A percentile compares a stretch with the other conserved stretches of the same genome.
phyloP scores from a whole-genome alignment of 1,140 invertebrate genomes.

The Drosophila lowei region DNA sequence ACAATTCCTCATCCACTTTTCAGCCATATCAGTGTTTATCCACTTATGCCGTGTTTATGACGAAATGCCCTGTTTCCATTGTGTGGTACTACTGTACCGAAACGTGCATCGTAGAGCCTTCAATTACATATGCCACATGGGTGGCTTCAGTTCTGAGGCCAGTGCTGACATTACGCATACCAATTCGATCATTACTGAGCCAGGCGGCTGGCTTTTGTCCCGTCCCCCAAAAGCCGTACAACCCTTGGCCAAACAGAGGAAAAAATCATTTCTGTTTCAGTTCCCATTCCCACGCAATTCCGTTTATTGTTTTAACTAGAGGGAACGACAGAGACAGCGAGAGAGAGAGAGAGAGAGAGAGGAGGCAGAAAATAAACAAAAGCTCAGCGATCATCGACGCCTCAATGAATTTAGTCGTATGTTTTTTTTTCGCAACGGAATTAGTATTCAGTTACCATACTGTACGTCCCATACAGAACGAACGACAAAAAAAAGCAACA shows the following conservation, averaged over 20 bases:
- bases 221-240: background rate
- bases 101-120: too few relatives aligned
- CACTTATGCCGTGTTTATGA: too few relatives aligned
- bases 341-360: constrained; percentile 5
- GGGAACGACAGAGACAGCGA: constrained; percentile 7
- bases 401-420: constrained; percentile 38
- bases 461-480: constrained; percentile 27
- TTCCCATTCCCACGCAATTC: constrained; percentile 74
- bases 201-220: constrained; percentile 4
- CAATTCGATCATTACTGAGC: background rate
- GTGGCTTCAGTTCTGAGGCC: background rate
- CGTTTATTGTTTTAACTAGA: constrained; percentile 52
- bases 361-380: constrained; percentile 59
- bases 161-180: background rate
- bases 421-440: constrained; percentile 45
- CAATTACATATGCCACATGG: constrained; percentile 8
- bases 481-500: constrained; percentile 12
- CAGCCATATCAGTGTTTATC: too few relatives aligned
- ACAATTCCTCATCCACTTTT: too few relatives aligned
- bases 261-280: constrained; percentile 44
- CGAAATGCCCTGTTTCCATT: too few relatives aligned
- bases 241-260: constrained; percentile 24
- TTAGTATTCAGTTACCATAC: constrained; percentile 81
- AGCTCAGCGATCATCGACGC: constrained; percentile 71
- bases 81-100: too few relatives aligned